Conservation (phyloP, 2,113 vertebrate genomes). For the Pagrus major region DNA sequence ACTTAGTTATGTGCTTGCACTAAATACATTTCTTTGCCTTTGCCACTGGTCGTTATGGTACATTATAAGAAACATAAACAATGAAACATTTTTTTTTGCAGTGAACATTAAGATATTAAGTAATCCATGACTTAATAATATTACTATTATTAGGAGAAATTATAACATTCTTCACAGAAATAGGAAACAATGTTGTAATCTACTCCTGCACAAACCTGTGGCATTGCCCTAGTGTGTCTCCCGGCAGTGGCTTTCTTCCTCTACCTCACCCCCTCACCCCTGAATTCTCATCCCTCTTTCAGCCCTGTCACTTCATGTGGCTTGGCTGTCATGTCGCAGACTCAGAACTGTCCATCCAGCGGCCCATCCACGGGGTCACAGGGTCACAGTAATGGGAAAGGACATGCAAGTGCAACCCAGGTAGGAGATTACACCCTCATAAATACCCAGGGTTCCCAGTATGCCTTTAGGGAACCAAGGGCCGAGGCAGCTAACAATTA, state of each 20-base stretch:
- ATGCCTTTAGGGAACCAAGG: slow-evolving; percentile 33
- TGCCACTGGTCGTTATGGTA: neutral
- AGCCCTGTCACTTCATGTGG: slow-evolving; percentile 43
- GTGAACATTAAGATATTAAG: neutral
- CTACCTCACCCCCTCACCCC: neutral
- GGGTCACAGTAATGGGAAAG: slow-evolving; percentile 35
- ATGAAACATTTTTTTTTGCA: neutral
- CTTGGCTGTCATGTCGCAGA: slow-evolving; percentile 56
- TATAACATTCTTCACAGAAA: neutral
- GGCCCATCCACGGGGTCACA: slow-evolving; percentile 46
- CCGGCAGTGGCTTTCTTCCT: neutral
- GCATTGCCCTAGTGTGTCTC: slow-evolving; percentile 17
- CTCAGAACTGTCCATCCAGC: slow-evolving; percentile 57
- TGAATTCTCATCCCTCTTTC: slow-evolving; percentile 32
- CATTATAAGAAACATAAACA: neutral
- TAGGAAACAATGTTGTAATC: neutral
- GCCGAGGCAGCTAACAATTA: slow-evolving; percentile 34
- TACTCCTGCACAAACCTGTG: slow-evolving; percentile 4
- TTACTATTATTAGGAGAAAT: neutral
- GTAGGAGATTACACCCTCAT: slow-evolving; percentile 70
- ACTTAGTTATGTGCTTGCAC: too few relatives aligned
- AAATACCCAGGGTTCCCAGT: slow-evolving; percentile 44
- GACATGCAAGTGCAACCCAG: slow-evolving; percentile 54
- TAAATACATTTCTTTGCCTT: neutral
- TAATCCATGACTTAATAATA: neutral